Base-by-base conservation (phyloP, 2,113 vertebrate species). In the Steatornis caripensis region DNA sequence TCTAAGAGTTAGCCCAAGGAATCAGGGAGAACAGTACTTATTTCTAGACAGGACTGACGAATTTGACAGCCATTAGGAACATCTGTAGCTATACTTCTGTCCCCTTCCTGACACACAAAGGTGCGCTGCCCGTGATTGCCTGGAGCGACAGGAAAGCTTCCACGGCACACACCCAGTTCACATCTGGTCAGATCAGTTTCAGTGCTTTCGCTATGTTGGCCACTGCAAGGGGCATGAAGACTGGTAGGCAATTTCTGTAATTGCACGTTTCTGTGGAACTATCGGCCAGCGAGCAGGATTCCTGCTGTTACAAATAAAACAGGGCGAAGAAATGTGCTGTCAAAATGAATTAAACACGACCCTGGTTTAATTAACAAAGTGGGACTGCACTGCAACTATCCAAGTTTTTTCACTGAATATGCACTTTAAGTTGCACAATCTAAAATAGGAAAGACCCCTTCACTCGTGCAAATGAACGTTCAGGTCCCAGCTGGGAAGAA, bases 311-410 rank as follows among this genome's bases (percentile, higher is more conserved):
- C 64, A 89, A 93, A 90, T 84, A 53, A 55, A 90, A 82, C 48
- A 87, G n/a, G 27, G 23, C n/a, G 34, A 87, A 96, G 81, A 84
- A 86, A 43, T 23, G 6, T 65, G 61, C 90, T 92, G 90, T 93
- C 92, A 91, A 95, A 95, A 69, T 84, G 65, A 97, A 90, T 93
- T 93, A 95, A 86, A 91, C 26, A 49, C 32, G 65, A 8, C 83
- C 84, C 88, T 45, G 60, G 57, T 92, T 96, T 95, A 95, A 94
- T 94, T 93, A 97, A 70, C 68, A 84, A 95, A 96, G 76, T 96
- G 92, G 23, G 46, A 71, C 57, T 78, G 34, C 36, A 29, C 75
- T 92, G 72, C 48, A 79, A 53, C 86, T 69, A 14, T 82, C 60
- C 76, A 92, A 92, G 90, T 57, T 36, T 61, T 89, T 89, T 75